A percentile compares a stretch with the other conserved stretches of the same genome.
These are phyloP conservation scores for Cheilosia grossa DNA, from an alignment of 2,888 invertebrate species.

Conservation along the genomic window DNA sequence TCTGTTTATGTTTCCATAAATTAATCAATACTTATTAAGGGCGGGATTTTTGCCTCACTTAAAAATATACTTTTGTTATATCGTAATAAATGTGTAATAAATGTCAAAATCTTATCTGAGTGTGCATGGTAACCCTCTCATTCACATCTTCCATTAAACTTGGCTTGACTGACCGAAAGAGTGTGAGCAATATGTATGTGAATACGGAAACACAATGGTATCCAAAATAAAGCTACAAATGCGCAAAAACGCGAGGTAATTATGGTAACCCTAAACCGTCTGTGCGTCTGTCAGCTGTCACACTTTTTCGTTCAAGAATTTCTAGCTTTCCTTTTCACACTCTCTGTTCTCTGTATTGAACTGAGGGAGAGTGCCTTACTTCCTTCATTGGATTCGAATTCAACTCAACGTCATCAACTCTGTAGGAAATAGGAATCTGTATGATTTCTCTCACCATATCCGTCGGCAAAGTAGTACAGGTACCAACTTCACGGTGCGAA, in stretches of 20 bases:
- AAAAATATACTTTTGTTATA: too few species aligned
- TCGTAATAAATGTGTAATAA: too few species aligned
- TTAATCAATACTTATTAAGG: too few species aligned
- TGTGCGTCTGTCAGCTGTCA: slow-evolving; percentile 43
- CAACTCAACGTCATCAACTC: slow-evolving; percentile 52
- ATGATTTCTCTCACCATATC: slow-evolving; percentile 14
- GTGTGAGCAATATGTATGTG: slow-evolving; percentile 39
- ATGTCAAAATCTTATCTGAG: too few species aligned
- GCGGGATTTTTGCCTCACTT: too few species aligned
- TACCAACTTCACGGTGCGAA: not conserved
- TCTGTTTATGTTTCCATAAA: too few species aligned
- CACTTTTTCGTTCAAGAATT: slow-evolving; percentile 50
- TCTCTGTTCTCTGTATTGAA: not conserved
- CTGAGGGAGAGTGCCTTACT: not conserved
- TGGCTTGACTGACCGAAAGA: slow-evolving; percentile 53
- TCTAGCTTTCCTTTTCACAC: slow-evolving; percentile 36
- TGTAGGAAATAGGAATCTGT: not conserved
- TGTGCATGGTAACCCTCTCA: slow-evolving; percentile 30
- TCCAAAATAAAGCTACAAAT: slow-evolving; percentile 5
- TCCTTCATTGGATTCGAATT: not conserved
- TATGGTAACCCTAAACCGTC: not conserved
- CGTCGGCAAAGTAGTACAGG: slow-evolving; percentile 40
- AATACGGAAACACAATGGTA: slow-evolving; percentile 65
- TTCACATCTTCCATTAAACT: slow-evolving; percentile 7
- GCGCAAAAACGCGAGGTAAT: slow-evolving; percentile 60